phyloP scores from a whole-genome alignment of 2,888 invertebrate species.

The Desoria tigrina region DNA sequence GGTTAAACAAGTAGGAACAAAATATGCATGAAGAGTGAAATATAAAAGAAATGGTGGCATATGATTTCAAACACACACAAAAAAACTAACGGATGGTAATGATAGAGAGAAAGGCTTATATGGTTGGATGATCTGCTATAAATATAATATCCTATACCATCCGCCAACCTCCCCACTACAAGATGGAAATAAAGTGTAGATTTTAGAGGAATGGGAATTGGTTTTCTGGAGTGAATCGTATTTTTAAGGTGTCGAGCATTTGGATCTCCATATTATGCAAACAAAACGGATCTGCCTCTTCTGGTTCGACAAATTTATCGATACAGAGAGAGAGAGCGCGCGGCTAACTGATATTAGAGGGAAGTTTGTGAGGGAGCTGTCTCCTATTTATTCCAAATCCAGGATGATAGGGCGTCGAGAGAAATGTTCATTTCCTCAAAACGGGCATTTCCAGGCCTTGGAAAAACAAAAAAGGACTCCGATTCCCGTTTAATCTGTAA shows the following conservation, averaged over 20 bases:
- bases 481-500: too few species aligned
- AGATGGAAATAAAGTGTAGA: constrained; percentile 20
- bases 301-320: constrained; percentile 9
- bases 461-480: too few species aligned
- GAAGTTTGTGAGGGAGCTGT: too few species aligned
- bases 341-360: constrained; percentile 2
- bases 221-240: constrained; percentile 13
- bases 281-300: constrained; percentile 17
- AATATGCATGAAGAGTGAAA: too few species aligned
- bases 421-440: too few species aligned
- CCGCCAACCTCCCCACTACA: not conserved
- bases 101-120: not conserved
- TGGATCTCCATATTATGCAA: constrained; percentile 14
- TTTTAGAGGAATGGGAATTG: constrained; percentile 9
- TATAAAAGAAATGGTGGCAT: not conserved
- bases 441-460: too few species aligned
- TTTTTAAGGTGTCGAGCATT: constrained; percentile 15
- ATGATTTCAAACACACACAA: constrained; percentile 3
- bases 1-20: too few species aligned
- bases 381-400: too few species aligned
- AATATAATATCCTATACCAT: not conserved
- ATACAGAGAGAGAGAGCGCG: too few species aligned
- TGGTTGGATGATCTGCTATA: constrained; percentile 7
- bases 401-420: too few species aligned
- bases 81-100: constrained; percentile 12